Evolutionary conservation across 2,113 vertebrate species (phyloP).

Genomic region (Rousettus leschenaultii): DNA sequence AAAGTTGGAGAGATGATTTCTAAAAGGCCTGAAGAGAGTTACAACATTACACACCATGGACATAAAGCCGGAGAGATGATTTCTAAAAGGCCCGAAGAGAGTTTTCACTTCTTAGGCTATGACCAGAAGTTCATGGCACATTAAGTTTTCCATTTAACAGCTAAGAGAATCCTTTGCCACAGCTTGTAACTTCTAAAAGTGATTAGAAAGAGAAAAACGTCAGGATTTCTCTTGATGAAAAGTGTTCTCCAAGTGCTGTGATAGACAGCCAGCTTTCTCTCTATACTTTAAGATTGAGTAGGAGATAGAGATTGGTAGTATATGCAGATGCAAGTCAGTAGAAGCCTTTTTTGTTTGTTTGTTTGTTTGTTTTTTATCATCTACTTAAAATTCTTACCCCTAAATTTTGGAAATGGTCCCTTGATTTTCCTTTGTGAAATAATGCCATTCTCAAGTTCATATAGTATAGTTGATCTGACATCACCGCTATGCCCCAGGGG

Average conservation of each 20-base stretch:
- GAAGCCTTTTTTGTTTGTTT: background rate
- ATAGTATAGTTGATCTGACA: background rate
- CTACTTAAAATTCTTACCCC: background rate
- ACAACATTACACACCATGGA: background rate
- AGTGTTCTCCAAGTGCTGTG: background rate
- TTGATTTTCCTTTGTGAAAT: background rate
- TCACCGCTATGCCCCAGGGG: background rate
- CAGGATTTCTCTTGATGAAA: constrained; percentile 13
- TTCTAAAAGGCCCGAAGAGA: constrained; percentile 54
- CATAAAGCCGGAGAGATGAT: constrained; percentile 14
- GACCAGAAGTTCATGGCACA: constrained; percentile 66
- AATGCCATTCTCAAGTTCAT: background rate
- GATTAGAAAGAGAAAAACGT: constrained; percentile 29
- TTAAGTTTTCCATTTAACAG: constrained; percentile 56
- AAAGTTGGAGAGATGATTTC: constrained; percentile 44
- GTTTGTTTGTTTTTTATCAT: background rate
- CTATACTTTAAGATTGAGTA: background rate
- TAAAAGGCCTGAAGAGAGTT: background rate
- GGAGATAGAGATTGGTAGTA: background rate
- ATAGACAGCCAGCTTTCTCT: background rate
- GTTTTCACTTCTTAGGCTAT: constrained; percentile 47
- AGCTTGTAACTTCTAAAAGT: constrained; percentile 25
- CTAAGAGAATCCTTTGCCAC: constrained; percentile 35
- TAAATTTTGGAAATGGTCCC: background rate
- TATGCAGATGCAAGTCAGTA: background rate